Evolutionary conservation across 2,888 invertebrate species (phyloP).

Genomic region (Trissoscelio sp.): DNA sequence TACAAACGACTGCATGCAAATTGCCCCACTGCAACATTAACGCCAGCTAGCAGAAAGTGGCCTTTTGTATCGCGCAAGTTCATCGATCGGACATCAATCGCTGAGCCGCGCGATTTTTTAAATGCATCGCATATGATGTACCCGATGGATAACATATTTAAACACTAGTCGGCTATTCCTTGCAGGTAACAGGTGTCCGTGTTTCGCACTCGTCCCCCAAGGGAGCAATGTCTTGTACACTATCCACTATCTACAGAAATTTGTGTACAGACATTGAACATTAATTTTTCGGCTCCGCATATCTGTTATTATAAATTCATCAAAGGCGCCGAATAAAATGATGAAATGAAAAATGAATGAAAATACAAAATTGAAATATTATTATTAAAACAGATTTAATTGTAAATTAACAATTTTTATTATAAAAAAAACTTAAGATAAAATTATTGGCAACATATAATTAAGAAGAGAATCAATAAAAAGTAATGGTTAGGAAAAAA

Average conservation of each 20-base stretch:
- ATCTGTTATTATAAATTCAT: slow-evolving; percentile 4
- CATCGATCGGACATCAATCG: not conserved
- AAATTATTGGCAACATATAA: no score
- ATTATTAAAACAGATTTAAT: no score
- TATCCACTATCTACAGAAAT: not conserved
- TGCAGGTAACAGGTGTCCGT: slow-evolving; percentile 23
- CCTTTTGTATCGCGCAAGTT: not conserved
- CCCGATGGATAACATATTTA: slow-evolving; percentile 14
- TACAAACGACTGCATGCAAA: not conserved
- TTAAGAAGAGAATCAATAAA: no score
- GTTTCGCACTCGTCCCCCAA: not conserved
- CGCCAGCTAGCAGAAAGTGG: not conserved
- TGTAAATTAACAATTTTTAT: no score
- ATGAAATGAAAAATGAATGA: no score
- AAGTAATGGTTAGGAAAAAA: no score
- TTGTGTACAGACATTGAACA: slow-evolving; percentile 6
- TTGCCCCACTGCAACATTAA: not conserved
- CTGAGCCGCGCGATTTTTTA: not conserved
- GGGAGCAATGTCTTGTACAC: slow-evolving; percentile 8
- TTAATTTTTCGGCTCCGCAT: no score
- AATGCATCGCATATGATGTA: slow-evolving; percentile 1
- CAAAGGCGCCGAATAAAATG: no score
- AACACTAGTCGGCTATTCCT: slow-evolving; percentile 1
- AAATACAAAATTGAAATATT: no score
- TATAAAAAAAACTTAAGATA: no score